Evolutionary conservation across 1,140 invertebrate species (phyloP).

Genomic region (Cydia pomonella): DNA sequence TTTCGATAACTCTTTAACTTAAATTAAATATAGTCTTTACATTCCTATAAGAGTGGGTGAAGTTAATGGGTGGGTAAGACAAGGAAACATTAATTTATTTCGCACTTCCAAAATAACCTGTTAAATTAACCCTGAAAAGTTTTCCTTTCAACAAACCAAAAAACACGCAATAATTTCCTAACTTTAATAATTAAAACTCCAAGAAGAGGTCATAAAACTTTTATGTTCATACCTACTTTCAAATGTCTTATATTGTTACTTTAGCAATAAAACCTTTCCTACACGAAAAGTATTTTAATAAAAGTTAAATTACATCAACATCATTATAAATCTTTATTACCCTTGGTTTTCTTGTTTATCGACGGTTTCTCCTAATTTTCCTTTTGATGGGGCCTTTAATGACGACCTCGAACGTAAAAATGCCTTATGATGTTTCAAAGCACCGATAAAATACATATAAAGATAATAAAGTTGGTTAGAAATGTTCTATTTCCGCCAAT

Average conservation of each 20-base stretch:
- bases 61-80: no score
- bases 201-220: not conserved
- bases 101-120: not conserved
- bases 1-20: no score
- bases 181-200: conserved; percentile 23
- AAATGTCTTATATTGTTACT: conserved; percentile 18
- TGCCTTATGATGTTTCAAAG: conserved; percentile 7
- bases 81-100: no score
- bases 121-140: not conserved
- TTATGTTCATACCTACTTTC: conserved; percentile 4
- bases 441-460: conserved; percentile 5
- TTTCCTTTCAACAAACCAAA: not conserved
- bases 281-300: conserved; percentile 32
- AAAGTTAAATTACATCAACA: conserved; percentile 28
- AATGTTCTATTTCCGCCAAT: conserved; percentile 7
- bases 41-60: no score
- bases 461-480: conserved; percentile 9
- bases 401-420: conserved; percentile 13
- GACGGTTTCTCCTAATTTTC: conserved; percentile 7
- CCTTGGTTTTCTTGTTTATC: conserved; percentile 10
- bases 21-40: no score
- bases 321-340: conserved; percentile 28
- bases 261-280: conserved; percentile 13
- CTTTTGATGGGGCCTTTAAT: not conserved
- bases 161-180: conserved; percentile 17